Evolutionary conservation across 2,113 vertebrate genomes (phyloP), one percentile per base, ranked within the genome.

Genomic region (Struthidea cinerea): DNA sequence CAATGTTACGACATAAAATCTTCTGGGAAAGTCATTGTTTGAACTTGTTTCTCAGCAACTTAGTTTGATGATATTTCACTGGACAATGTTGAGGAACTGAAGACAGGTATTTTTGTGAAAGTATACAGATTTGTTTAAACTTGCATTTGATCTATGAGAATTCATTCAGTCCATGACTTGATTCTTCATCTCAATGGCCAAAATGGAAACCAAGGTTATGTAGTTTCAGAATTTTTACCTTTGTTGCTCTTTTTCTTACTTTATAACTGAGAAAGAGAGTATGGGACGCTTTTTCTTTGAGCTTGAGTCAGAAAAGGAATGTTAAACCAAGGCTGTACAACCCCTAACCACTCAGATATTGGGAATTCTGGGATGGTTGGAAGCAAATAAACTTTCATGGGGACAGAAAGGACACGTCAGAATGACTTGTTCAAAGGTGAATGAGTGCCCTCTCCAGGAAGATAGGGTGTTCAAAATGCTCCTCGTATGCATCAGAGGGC

Each of bases 391-490:
- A 37, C 14, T 46, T 94, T 33, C 20, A 21, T 46, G 57, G 64
- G 18, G 63, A 42, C 60, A 84, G 64, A 75, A 90, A 78, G 20
- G 83, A 67, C 50, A 84, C 86, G 17, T 57, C 27, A 90, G 35
- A 71, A 71, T 67, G 39, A n/a, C 19, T 50, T 80, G 71, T 94
- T 94, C 56, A 75, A 90, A 97, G 89, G 95, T 59, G 84, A 93
- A 56, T 81, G 91, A 94, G 69, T 95, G 96, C 91, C 86, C 89
- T 89, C 95, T 97, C 95, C 95, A 96, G 91, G 94, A 92, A 84
- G 74, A 89, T 0, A 71, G 35, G 42, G 56, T 89, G 73, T 52
- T 94, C 89, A 82, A 91, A 95, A 52, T n/a, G 28, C 11, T 94
- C 59, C 30, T 88, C 32, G 63, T 55, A 69, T 3, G 7, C 23